phyloP scores from a whole-genome alignment of 2,113 vertebrate genomes.

The Girardinichthys multiradiatus region DNA sequence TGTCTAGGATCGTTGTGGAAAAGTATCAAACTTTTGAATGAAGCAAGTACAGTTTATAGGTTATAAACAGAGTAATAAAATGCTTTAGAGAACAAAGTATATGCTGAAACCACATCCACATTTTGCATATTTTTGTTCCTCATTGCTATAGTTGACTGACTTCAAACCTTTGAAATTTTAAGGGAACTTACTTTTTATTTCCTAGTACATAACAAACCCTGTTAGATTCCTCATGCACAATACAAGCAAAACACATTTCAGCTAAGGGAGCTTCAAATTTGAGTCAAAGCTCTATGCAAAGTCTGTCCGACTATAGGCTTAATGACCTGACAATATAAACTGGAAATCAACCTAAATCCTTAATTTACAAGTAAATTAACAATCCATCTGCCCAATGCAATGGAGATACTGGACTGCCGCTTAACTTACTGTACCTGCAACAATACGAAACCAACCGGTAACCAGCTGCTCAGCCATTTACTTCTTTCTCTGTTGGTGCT shows the following conservation, averaged over 20 bases:
- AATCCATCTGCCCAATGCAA: neutral
- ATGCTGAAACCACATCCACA: no score
- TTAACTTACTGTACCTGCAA: constrained; percentile 67
- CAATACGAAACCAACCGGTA: constrained; percentile 66
- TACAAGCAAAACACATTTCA: neutral
- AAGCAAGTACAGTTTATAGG: no score
- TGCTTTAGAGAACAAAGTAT: no score
- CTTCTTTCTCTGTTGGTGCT: constrained; percentile 34
- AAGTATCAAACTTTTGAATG: no score
- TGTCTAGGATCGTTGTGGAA: no score
- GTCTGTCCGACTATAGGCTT: neutral
- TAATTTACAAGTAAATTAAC: neutral
- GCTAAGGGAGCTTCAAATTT: neutral
- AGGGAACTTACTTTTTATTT: neutral
- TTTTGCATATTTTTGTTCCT: no score
- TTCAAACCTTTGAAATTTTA: no score
- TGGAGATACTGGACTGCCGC: neutral
- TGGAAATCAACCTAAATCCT: neutral
- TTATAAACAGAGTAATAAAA: no score
- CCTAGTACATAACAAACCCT: neutral
- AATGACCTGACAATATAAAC: neutral
- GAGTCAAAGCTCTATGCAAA: neutral
- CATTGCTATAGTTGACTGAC: no score
- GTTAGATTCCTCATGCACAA: neutral
- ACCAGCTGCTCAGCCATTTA: constrained; percentile 72